Conservation (phyloP, 2,113 vertebrate species). For the Naja naja region DNA sequence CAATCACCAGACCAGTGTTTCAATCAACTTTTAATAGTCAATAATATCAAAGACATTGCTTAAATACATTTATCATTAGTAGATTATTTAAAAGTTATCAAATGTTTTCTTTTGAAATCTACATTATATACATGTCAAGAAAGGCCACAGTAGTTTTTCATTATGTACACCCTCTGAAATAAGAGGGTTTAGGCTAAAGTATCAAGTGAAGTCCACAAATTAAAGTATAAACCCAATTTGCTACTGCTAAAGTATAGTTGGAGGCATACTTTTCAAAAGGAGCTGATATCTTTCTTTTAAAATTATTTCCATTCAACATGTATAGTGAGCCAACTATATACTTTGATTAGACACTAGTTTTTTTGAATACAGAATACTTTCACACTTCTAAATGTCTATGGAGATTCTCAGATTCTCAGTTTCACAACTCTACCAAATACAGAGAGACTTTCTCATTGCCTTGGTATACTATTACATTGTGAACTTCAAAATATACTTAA, state of each 20-base stretch:
- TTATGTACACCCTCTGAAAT: slow-evolving; percentile 79
- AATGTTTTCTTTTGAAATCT: slow-evolving; percentile 76
- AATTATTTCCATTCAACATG: not conserved
- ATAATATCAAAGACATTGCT: not conserved
- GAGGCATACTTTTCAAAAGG: slow-evolving; percentile 6
- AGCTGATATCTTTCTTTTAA: not conserved
- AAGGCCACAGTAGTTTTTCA: slow-evolving; percentile 84
- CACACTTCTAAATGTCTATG: not conserved
- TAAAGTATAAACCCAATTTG: slow-evolving; percentile 64
- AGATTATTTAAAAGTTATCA: slow-evolving; percentile 69
- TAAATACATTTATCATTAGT: not conserved
- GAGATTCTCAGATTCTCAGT: no score
- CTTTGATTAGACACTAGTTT: accelerated
- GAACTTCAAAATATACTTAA: slow-evolving; percentile 71
- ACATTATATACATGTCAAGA: slow-evolving; percentile 82
- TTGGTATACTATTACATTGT: slow-evolving; percentile 64
- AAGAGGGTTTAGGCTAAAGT: slow-evolving; percentile 72
- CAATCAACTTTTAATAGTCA: not conserved
- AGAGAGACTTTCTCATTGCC: slow-evolving; percentile 47
- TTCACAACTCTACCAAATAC: not conserved
- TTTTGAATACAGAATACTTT: not conserved
- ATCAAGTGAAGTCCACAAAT: slow-evolving; percentile 70
- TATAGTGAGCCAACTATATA: not conserved
- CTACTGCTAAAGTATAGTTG: slow-evolving; percentile 47
- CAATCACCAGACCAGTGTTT: not conserved